Base-by-base conservation (phyloP, 2,888 invertebrate genomes). In the Cremastinae sp. region DNA sequence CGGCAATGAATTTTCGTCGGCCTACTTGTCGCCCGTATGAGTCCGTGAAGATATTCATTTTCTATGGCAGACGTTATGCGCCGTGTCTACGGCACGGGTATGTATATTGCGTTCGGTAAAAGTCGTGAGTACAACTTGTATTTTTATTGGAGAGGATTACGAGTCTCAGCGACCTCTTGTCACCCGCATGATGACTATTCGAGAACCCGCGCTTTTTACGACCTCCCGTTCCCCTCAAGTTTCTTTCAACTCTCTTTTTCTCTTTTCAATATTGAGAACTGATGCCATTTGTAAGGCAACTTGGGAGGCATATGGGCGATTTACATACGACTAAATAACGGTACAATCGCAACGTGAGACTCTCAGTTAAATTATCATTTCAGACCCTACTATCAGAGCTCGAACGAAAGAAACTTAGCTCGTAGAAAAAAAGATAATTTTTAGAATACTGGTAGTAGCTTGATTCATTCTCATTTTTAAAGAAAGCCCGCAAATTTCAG, bases 11-110 rank as follows among this genome's bases (percentile, higher is more conserved):
- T 87, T 86, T 83, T 86, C 83, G 82, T 80, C 88, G 89, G 83
- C 87, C 88, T 87, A 89, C 87, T 89, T 89, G 86, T 86, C 84
- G 82, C 89, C 89, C 89, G 88, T 89, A 89, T 89, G 82, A 70
- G 79, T 79, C 39, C 80, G 80, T 83, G 51, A 85, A 88, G 88
- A 89, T 89, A 89, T 85, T 82, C 45, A 61, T 77, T 55, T 62
- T 70, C 53, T 53, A 37, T 69, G 59, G 69, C 58, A 51, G 47
- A 51, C 18, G 39, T 51, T 43, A 55, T 45, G 35, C 28, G 5
- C 2, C 28, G 28, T 28, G 28, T 28, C 2, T 28, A 3, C 28
- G 28, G 28, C 28, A 28, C 28, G 28, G 55, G 66, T 51, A 81
- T 39, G 47, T 70, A 12, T 28, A 43, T 64, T 49, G 68, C 59